A percentile compares a stretch with the other conserved stretches of the same genome.
phyloP scores from a whole-genome alignment of 2,113 vertebrate genomes.

The Neodon shergylaensis region DNA sequence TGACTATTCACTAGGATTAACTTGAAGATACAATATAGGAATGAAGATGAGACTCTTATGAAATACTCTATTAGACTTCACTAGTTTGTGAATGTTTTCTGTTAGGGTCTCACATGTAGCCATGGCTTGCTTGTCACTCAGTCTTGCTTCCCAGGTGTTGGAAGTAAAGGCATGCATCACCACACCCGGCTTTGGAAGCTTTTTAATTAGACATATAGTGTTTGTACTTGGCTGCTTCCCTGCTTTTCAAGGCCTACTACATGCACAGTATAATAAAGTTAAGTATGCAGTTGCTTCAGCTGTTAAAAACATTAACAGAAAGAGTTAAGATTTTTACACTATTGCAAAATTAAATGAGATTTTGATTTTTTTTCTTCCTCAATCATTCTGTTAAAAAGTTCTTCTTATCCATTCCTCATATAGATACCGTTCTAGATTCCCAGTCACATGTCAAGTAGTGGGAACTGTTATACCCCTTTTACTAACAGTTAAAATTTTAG shows the following conservation, averaged over 20 bases:
- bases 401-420: background rate
- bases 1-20: constrained; percentile 19
- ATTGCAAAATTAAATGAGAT: background rate
- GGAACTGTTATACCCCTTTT: background rate
- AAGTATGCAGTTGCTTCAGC: background rate
- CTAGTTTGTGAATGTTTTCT: background rate
- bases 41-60: background rate
- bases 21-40: background rate
- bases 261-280: background rate
- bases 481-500: constrained; percentile 35
- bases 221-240: constrained; percentile 24
- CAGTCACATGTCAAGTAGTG: constrained; percentile 5
- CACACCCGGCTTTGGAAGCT: background rate
- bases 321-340: constrained; percentile 39
- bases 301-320: background rate
- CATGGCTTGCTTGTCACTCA: background rate
- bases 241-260: background rate
- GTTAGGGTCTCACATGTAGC: background rate
- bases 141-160: background rate
- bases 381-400: constrained; percentile 4
- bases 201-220: constrained; percentile 40
- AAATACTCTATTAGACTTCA: background rate
- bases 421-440: background rate
- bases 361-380: background rate
- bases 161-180: background rate